phyloP scores from a whole-genome alignment of 92 coral and sea anemone genomes.

The Zoanthus sociatus region DNA sequence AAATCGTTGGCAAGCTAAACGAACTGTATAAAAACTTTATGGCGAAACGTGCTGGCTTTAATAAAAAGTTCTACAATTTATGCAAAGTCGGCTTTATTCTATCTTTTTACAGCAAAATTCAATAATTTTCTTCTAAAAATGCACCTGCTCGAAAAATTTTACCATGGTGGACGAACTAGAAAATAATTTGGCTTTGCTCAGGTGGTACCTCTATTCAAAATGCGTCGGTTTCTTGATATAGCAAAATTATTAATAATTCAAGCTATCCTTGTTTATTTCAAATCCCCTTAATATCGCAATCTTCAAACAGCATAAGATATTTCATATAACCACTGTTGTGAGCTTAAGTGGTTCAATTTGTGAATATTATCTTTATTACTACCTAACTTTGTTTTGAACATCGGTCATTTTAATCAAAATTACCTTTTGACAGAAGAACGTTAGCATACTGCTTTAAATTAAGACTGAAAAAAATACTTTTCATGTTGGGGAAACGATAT shows the following conservation, averaged over 20 bases:
- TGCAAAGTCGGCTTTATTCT: constrained; percentile 1
- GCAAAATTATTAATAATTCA: not conserved
- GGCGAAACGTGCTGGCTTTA: not conserved
- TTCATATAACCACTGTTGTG: not conserved
- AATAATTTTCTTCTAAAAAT: not conserved
- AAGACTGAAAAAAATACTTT: not conserved
- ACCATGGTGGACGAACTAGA: not conserved
- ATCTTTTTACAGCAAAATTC: constrained; percentile 5
- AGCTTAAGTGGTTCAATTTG: not conserved
- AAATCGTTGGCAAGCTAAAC: no score
- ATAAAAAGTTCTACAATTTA: not conserved
- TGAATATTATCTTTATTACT: not conserved
- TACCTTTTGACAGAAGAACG: not conserved
- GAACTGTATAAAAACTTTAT: no score
- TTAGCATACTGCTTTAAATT: not conserved
- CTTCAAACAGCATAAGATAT: not conserved
- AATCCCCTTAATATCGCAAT: not conserved
- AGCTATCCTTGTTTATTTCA: not conserved
- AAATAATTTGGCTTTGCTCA: not conserved
- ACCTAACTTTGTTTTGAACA: not conserved
- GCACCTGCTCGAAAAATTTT: constrained; percentile 19
- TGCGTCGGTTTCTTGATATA: not conserved
- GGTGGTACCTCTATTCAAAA: not conserved
- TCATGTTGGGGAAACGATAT: no score
- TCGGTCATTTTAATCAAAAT: not conserved